Base-by-base conservation (phyloP, 1,140 invertebrate species). In the Gryon sp. region DNA sequence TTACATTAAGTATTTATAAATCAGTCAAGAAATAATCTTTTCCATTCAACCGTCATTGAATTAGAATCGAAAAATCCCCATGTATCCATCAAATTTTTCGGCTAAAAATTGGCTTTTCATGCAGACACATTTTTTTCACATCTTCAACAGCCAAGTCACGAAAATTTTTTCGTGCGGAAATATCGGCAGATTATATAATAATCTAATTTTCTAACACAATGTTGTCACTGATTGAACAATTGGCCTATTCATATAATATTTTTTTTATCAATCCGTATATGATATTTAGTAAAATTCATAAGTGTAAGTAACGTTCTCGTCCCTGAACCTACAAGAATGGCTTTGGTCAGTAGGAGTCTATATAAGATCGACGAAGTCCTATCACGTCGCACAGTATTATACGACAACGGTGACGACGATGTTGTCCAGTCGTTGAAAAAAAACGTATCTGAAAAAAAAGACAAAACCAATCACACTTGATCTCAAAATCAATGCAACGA, bases 321-420 rank as follows among this genome's bases (percentile, higher is more conserved):
- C 84, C 83, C 70, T 83, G 81, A 84, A 85, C 82, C 81, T 82
- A 80, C 60, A 80, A 84, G 80, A 83, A 79, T 75, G 78, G 77
- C 83, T 83, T 83, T 80, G 83, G 76, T 76, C 77, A 66, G 76
- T 79, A 77, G 78, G 57, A 81, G 80, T 80, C 78, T 86, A 85
- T 86, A 86, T 86, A 86, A 86, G 83, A 81, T 78, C 65, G 83
- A 80, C 77, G 66, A 75, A 82, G 76, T 83, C 79, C 78, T 84
- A 84, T 83, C 81, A 70, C 77, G 80, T 79, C 77, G 79, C 77
- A 62, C 83, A 86, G 83, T 86, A 46, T 82, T 81, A 79, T 69
- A 80, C 82, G 83, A 84, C 72, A 68, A 60, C 82, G 66, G 70
- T 75, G 65, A 72, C 80, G 76, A 68, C 68, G 75, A 77, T 74